These are phyloP conservation scores for Hemibagrus wyckioides DNA, from an alignment of 2,113 vertebrate genomes.

Conservation along the genomic window DNA sequence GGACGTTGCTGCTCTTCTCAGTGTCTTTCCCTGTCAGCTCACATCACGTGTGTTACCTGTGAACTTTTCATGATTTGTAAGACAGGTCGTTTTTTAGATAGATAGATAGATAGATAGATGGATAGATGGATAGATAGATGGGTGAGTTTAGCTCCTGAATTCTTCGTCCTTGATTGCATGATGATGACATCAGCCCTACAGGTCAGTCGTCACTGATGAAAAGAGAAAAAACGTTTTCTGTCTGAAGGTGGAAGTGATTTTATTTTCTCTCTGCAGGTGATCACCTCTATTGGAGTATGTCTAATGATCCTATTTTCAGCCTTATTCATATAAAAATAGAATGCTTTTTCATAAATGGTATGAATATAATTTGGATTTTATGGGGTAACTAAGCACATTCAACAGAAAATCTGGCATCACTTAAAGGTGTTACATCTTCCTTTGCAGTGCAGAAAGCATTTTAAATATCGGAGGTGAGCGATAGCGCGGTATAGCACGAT, in stretches of 20 bases:
- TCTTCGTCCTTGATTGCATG: conserved; percentile 56
- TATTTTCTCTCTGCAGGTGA: background rate
- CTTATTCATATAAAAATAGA: background rate
- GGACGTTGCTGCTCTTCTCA: background rate
- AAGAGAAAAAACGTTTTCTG: background rate
- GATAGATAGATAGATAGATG: too few relatives aligned
- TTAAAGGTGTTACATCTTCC: conserved; percentile 60
- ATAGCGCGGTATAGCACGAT: background rate
- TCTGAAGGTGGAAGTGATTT: background rate
- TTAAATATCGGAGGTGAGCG: background rate
- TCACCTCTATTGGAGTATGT: background rate
- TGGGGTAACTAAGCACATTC: background rate
- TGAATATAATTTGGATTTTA: background rate
- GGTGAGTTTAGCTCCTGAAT: conserved; percentile 30
- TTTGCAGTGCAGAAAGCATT: background rate
- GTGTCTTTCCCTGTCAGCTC: background rate
- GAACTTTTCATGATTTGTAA: background rate
- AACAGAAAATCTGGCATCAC: conserved; percentile 47
- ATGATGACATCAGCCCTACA: conserved; percentile 48
- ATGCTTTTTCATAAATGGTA: background rate
- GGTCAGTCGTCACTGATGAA: background rate
- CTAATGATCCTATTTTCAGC: background rate
- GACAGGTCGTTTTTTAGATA: background rate
- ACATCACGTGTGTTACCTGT: background rate
- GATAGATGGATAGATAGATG: background rate